A percentile compares a stretch with the other conserved stretches of the same genome.
Evolutionary conservation across 2,113 vertebrate genomes (phyloP).

Genomic region (Mungos mungo): DNA sequence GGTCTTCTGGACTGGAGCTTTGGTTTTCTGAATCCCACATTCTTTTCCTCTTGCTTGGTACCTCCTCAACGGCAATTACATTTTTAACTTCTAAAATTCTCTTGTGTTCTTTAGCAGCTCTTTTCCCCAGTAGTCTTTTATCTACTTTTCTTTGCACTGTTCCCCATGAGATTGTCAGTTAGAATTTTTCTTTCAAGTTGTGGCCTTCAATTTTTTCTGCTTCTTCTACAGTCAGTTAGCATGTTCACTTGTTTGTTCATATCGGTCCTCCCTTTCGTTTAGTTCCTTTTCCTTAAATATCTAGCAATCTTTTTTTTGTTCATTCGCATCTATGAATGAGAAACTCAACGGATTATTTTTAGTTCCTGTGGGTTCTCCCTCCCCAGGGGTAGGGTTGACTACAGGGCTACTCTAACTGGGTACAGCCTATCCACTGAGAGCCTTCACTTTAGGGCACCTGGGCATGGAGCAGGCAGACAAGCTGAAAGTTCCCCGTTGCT

Average conservation of each 20-base stretch:
- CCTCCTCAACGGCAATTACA: neutral
- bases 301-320: neutral
- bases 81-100: neutral
- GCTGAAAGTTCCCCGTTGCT: neutral
- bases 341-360: neutral
- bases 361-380: neutral
- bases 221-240: neutral
- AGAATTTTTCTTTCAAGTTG: neutral
- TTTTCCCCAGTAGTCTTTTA: neutral
- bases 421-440: neutral
- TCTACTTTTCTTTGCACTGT: neutral
- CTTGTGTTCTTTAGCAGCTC: neutral
- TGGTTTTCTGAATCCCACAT: neutral
- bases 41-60: neutral
- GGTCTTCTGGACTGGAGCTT: neutral
- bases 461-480: neutral
- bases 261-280: neutral
- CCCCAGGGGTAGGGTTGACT: neutral
- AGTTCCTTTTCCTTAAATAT: neutral
- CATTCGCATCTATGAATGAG: neutral
- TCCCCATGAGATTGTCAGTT: neutral
- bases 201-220: neutral
- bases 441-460: neutral
- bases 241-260: neutral
- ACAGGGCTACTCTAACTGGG: neutral